Evolutionary conservation across 2,888 invertebrate genomes (phyloP).

Genomic region (Phaedon cochleariae): DNA sequence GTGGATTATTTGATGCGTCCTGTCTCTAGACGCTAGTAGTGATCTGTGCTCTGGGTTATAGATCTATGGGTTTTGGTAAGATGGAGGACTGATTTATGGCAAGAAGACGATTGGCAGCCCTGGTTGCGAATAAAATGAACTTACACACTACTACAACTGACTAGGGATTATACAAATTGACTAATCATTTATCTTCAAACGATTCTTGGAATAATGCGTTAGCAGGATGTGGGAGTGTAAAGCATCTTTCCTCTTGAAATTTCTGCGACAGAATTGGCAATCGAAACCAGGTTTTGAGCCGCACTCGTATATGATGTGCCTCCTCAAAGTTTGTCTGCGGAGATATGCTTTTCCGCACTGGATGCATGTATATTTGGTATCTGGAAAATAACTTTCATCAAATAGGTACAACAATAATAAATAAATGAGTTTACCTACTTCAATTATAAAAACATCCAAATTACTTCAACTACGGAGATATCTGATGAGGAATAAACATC

Average conservation of each 20-base stretch:
- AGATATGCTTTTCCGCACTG: slow-evolving; percentile 60
- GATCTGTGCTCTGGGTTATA: too few relatives aligned
- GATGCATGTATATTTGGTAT: slow-evolving; percentile 53
- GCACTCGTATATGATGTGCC: slow-evolving; percentile 44
- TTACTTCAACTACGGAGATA: too few relatives aligned
- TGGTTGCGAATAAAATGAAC: too few relatives aligned
- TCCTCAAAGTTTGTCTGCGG: slow-evolving; percentile 51
- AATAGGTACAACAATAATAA: neutral
- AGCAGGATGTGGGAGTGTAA: slow-evolving; percentile 32
- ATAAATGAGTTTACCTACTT: too few relatives aligned
- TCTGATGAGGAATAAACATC: too few relatives aligned
- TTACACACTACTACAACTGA: neutral
- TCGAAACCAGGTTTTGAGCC: slow-evolving; percentile 46
- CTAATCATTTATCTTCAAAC: neutral
- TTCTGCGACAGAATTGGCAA: slow-evolving; percentile 41
- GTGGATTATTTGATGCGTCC: too few relatives aligned
- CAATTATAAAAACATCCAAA: too few relatives aligned
- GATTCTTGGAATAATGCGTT: slow-evolving; percentile 33
- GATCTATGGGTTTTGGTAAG: too few relatives aligned
- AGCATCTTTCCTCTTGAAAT: slow-evolving; percentile 36
- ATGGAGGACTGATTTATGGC: too few relatives aligned
- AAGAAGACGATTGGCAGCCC: too few relatives aligned
- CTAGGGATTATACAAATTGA: neutral
- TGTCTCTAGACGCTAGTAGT: too few relatives aligned
- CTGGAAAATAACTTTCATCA: slow-evolving; percentile 21